Conservation (phyloP, 2,797 vertebrate species). For the Lophura swinhoii region DNA sequence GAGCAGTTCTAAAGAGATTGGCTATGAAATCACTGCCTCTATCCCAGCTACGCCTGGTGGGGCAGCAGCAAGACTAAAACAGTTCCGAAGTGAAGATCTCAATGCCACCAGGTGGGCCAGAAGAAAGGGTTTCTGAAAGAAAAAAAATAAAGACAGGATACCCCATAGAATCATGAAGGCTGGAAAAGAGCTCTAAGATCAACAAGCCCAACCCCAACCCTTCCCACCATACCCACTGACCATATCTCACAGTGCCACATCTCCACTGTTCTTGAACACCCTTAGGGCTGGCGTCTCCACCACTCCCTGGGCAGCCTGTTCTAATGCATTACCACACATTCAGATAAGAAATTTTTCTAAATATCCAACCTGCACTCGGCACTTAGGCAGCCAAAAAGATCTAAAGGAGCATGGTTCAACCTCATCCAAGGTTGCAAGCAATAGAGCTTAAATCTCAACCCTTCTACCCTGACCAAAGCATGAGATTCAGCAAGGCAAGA, state of each 20-base stretch:
- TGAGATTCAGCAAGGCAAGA: not conserved
- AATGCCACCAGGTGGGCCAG: not conserved
- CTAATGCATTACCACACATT: too few relatives aligned
- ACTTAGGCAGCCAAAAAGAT: not conserved
- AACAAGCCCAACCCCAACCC: not conserved
- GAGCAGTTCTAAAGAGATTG: not conserved
- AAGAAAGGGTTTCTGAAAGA: not conserved
- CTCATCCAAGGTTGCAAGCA: not conserved
- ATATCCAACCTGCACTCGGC: not conserved
- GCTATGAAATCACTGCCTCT: not conserved
- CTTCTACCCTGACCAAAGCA: not conserved
- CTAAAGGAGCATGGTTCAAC: not conserved
- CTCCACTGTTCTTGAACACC: not conserved
- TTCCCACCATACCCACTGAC: too few relatives aligned
- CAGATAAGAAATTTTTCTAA: not conserved
- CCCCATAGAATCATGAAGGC: not conserved
- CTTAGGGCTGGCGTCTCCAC: not conserved
- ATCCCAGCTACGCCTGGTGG: accelerated
- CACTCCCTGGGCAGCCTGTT: not conserved
- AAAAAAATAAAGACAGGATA: not conserved
- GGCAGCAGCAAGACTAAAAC: not conserved
- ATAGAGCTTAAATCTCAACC: not conserved
- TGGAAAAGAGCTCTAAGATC: too few relatives aligned
- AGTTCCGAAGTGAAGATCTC: not conserved
- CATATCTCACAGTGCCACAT: not conserved